phyloP scores from a whole-genome alignment of 2,797 vertebrate genomes.

The Agapornis canus region DNA sequence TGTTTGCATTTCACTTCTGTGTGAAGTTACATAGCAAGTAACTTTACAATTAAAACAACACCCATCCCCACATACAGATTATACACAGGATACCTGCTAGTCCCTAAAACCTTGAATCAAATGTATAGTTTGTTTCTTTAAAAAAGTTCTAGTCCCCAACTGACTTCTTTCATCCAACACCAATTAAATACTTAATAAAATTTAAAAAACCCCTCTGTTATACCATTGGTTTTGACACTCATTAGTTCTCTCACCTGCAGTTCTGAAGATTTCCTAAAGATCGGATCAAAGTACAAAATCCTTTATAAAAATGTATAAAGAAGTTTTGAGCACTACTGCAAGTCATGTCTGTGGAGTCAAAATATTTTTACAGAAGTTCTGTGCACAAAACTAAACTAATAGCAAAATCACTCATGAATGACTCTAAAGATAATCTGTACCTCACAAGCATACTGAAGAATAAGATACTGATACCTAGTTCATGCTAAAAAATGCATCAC shows the following conservation, averaged over 20 bases:
- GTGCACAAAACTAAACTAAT: not conserved
- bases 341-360: not conserved
- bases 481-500: not conserved
- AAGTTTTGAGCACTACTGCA: not conserved
- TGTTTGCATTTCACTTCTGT: not conserved
- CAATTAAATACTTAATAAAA: not conserved
- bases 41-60: not conserved
- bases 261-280: not conserved
- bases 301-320: not conserved
- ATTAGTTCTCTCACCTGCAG: not conserved
- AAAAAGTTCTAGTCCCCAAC: not conserved
- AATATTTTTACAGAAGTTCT: not conserved
- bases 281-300: not conserved
- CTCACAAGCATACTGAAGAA: not conserved
- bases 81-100: not conserved
- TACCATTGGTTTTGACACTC: not conserved
- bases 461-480: not conserved
- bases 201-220: accelerated
- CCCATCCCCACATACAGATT: not conserved
- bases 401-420: not conserved
- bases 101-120: not conserved
- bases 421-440: not conserved
- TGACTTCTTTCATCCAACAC: not conserved
- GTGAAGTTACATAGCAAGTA: not conserved
- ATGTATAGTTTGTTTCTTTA: not conserved